Evolutionary conservation across 1,140 invertebrate genomes (phyloP).

Genomic region (Drosophila parabipectinata): DNA sequence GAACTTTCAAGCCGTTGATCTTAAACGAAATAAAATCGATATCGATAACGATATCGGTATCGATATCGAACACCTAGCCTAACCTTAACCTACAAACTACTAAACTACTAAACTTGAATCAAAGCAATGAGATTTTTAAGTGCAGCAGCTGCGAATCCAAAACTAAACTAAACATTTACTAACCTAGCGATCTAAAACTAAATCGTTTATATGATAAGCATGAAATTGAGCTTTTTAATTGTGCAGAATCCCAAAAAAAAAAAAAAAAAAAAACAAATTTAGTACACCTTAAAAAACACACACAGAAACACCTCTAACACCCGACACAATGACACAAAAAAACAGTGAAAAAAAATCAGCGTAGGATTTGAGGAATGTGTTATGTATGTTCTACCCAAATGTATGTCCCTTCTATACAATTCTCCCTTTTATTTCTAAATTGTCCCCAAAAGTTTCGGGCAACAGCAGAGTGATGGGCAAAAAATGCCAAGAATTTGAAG

Average conservation of each 20-base stretch:
- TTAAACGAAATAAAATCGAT: constrained; percentile 21
- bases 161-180: constrained; percentile 54
- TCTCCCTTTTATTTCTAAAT: not conserved
- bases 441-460: constrained; percentile 1
- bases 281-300: constrained; percentile 12
- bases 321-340: constrained; percentile 15
- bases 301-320: constrained; percentile 34
- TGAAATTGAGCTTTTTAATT: constrained; percentile 78
- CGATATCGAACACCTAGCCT: constrained; percentile 51
- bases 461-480: constrained; percentile 1
- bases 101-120: constrained; percentile 34
- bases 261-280: not conserved
- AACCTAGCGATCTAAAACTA: constrained; percentile 61
- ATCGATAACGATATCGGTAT: not conserved
- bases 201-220: constrained; percentile 74
- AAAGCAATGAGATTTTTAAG: constrained; percentile 36
- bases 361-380: constrained; percentile 43
- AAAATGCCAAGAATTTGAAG: not conserved
- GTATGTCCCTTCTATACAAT: not conserved
- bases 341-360: constrained; percentile 18
- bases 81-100: constrained; percentile 42
- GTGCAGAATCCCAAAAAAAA: constrained; percentile 48
- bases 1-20: constrained; percentile 45
- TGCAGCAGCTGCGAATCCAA: constrained; percentile 43
- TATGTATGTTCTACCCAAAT: constrained; percentile 23